Conservation (phyloP, 2,888 invertebrate genomes). For the Cinara cedri region DNA sequence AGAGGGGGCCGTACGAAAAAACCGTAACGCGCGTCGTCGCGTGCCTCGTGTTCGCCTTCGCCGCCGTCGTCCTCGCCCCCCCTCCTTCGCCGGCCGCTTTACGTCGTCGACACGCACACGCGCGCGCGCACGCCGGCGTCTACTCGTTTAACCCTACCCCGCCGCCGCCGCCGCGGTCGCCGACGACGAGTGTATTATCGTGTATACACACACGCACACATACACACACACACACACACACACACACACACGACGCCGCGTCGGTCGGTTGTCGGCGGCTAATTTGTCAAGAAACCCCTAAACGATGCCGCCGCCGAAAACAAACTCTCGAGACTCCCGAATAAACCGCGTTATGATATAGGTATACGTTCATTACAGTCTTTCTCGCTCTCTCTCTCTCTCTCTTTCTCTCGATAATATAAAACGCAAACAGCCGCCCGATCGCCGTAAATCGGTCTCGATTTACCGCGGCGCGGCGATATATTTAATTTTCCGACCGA, state of each 20-base stretch:
- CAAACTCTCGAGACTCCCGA: conserved; percentile 1
- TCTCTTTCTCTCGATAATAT: too few species aligned
- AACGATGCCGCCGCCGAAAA: conserved; percentile 24
- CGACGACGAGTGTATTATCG: neutral
- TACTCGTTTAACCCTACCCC: conserved; percentile 33
- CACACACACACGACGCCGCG: too few species aligned
- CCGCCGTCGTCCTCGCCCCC: neutral
- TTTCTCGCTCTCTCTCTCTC: too few species aligned
- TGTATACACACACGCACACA: neutral
- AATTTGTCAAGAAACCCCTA: conserved; percentile 54
- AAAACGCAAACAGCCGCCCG: too few species aligned
- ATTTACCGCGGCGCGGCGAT: too few species aligned
- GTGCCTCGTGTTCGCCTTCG: neutral
- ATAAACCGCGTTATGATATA: conserved; percentile 12
- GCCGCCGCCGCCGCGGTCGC: neutral
- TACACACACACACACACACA: too few species aligned
- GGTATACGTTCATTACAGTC: too few species aligned
- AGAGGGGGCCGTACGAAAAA: neutral
- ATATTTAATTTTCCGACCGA: too few species aligned
- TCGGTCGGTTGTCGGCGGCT: conserved; percentile 34
- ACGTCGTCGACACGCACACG: neutral
- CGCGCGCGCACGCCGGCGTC: too few species aligned
- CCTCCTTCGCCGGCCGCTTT: neutral
- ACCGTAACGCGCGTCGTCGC: neutral
- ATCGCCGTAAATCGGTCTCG: too few species aligned